Percentiles rank a stretch among this genome's conserved stretches.
phyloP scores from a whole-genome alignment of 2,113 vertebrate species.

The Haemorhous mexicanus region DNA sequence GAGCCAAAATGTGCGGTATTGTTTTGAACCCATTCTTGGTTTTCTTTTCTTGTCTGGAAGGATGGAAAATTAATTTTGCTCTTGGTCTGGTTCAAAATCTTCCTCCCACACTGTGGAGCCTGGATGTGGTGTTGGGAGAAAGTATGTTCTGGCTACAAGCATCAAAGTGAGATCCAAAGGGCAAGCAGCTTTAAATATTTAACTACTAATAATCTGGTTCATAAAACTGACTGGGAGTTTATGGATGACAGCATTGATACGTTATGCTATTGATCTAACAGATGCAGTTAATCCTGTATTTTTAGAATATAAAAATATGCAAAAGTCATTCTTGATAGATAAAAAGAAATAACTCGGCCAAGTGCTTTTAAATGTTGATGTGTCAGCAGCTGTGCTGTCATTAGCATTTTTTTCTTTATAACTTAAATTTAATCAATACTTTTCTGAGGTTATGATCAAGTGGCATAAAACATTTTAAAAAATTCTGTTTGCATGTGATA shows the following conservation, averaged over 20 bases:
- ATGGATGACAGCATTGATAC: not conserved
- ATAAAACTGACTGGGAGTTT: conserved; percentile 1
- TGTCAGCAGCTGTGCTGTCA: conserved; percentile 9
- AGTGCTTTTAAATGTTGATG: conserved; percentile 16
- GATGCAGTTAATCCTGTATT: conserved; percentile 9
- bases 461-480: not conserved
- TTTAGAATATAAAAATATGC: conserved; percentile 20
- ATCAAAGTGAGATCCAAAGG: conserved; percentile 36
- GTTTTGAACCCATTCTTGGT: not conserved
- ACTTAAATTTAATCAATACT: conserved; percentile 21
- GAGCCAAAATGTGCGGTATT: not conserved
- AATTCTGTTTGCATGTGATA: not conserved
- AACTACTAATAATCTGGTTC: conserved; percentile 33
- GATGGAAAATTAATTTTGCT: conserved; percentile 8
- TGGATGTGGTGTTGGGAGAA: conserved; percentile 14
- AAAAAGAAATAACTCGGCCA: conserved; percentile 12
- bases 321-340: not conserved
- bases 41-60: conserved; percentile 6
- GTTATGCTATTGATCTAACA: conserved; percentile 16
- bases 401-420: conserved; percentile 1
- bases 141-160: not conserved
- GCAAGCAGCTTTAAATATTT: conserved; percentile 51
- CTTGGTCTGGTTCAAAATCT: conserved; percentile 29
- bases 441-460: conserved; percentile 30
- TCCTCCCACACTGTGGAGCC: conserved; percentile 11